Conservation (phyloP, 2,113 vertebrate species). For the Toxotes chatareus region DNA sequence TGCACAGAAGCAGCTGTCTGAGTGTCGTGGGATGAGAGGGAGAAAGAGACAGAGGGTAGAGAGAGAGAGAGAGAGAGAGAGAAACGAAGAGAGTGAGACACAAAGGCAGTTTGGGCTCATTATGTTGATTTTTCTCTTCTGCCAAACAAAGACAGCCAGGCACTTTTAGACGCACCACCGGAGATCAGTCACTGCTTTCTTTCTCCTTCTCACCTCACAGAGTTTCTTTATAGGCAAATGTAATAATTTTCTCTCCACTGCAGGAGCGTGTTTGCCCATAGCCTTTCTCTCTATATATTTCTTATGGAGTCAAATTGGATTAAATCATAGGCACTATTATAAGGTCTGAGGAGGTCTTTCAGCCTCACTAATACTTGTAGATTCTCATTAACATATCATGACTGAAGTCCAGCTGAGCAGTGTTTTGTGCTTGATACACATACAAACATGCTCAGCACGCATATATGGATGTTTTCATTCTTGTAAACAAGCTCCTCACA, state of each 20-base stretch:
- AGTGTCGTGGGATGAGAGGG: conserved; percentile 61
- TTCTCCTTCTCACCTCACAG: conserved; percentile 51
- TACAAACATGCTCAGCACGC: background rate
- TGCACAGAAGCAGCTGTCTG: conserved; percentile 73
- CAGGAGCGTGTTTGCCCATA: conserved; percentile 31
- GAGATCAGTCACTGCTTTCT: conserved; percentile 67
- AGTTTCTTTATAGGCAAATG: conserved; percentile 52
- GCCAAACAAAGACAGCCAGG: conserved; percentile 78
- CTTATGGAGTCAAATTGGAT: conserved; percentile 47
- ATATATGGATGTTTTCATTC: conserved; percentile 6
- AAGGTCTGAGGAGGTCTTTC: conserved; percentile 33
- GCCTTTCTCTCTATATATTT: conserved; percentile 47
- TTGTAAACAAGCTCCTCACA: background rate
- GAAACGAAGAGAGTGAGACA: conserved; percentile 69
- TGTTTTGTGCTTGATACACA: background rate
- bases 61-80: background rate
- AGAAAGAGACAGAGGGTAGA: conserved; percentile 55
- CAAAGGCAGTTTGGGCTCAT: conserved; percentile 82
- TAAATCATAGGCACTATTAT: conserved; percentile 32
- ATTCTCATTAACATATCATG: conserved; percentile 18
- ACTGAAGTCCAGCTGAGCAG: conserved; percentile 23
- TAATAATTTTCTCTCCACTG: conserved; percentile 48
- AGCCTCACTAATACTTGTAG: conserved; percentile 28
- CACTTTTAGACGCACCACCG: conserved; percentile 67
- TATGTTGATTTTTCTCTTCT: conserved; percentile 79